Conservation (phyloP, 2,888 invertebrate species). For the Eupithecia exiguata region DNA sequence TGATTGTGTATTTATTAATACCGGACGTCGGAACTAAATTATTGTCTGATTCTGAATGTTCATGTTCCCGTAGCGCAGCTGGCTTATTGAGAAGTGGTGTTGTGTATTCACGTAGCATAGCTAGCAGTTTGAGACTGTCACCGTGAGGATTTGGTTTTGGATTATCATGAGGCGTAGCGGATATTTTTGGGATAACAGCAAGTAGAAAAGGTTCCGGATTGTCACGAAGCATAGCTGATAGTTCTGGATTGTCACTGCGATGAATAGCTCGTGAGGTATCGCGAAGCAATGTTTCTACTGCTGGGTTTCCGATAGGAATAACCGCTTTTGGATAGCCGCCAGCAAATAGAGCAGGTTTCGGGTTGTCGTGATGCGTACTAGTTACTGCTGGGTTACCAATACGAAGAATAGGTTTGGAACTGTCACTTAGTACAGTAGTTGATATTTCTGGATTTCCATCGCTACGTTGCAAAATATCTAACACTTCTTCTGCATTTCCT, state of each 20-base stretch:
- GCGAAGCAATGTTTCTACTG: neutral
- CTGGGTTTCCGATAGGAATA: neutral
- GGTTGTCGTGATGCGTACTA: neutral
- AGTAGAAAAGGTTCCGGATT: neutral
- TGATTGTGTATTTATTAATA: neutral
- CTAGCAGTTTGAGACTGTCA: neutral
- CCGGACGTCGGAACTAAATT: neutral
- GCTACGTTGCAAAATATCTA: neutral
- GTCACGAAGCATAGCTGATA: neutral
- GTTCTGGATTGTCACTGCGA: neutral
- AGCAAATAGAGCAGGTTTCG: neutral
- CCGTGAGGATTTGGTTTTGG: neutral
- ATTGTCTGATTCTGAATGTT: neutral
- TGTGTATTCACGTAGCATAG: neutral
- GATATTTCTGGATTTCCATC: neutral
- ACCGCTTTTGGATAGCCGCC: neutral
- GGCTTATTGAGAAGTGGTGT: neutral
- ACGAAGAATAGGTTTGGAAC: neutral
- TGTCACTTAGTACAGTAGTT: neutral
- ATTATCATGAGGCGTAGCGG: neutral
- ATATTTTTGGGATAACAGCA: neutral
- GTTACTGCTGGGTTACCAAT: neutral
- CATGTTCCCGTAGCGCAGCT: neutral
- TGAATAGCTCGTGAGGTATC: neutral
- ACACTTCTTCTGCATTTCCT: neutral